Base-by-base conservation (phyloP, 1,140 invertebrate genomes). In the Drosophila prosaltans region DNA sequence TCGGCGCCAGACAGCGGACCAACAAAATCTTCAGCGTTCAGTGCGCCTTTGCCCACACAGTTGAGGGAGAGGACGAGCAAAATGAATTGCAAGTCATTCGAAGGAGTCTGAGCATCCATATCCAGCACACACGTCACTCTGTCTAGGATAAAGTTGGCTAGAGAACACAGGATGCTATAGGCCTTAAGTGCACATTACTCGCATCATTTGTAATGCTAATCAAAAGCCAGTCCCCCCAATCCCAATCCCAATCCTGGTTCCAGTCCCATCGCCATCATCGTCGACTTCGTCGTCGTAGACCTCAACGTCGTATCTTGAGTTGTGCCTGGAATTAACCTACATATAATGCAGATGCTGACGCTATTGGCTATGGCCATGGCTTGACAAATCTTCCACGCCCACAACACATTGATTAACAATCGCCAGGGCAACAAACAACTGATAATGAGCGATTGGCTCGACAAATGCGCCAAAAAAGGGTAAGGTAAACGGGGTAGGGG, bases 181-280 rank as follows among this genome's bases (percentile, higher is more conserved):
- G 57, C 45, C 84, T 89, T 89, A 89, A 89, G 84, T 89, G 84
- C 84, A 89, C 81, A 89, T 89, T 89, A 89, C 84, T 90, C 74
- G 80, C 69, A 89, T 89, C 84, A 89, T 89, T 89, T 89, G 84
- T 89, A 89, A 89, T 89, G 84, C 84, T 89, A 89, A 89, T 89
- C 84, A 89, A 89, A 80, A 81, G 21, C 45, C 45, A 51, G 21
- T 36, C 43, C 43, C 43, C 45, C 8, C 45, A 48, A 48, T 48
- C 45, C 45, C 78, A 71, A 65, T 73, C 70, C 61, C 54, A 62
- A 39, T 26, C 21, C 11, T 11, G 8, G 8, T 40, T 36, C 8
- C 41, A 21, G 40, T 48, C 54, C 21, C 10, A 11, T 2, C 21
- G 6, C 30, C 65, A 36, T 26, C 1, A 16, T 24, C 7, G 43